Evolutionary conservation across 2,113 vertebrate species (phyloP), one percentile per base, ranked within the genome.

Genomic region (Potamarius usumacintae): DNA sequence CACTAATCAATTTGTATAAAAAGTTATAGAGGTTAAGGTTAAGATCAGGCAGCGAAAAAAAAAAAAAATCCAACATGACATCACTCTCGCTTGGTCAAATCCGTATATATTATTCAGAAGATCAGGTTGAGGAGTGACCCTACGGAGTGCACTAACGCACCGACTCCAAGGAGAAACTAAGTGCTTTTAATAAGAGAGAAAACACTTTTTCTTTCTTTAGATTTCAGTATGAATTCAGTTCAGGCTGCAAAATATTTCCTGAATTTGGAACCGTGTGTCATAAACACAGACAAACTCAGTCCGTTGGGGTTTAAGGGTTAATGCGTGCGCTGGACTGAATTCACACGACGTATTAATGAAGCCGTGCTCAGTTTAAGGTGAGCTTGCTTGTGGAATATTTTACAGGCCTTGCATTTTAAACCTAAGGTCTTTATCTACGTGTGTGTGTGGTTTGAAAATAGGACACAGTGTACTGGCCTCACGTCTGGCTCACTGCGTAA

Each of bases 381-480:
- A 34, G 27, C 55, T 2, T 2, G 79, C 79, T 42, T 1, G 12
- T 60, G 79, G 79, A 81, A 60, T 81, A 60, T 34, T 80, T 81
- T 34, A 81, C 79, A 34, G 7, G 9, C 55, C 25, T 27, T 30
- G n/a, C 7, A 8, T 79, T 55, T 55, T 57, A 79, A 79, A 30
- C 8, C 76, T 55, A 25, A 27, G 76, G 78, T 58, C 53, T 42
- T 4, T 60, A 0, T 18, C 20, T 60, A 18, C 2, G 77, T 58
- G 77, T 0, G 53, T n/a, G 42, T 42, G 42, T 8, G 25, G 14
- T 30, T 80, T 7, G 6, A 57, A 93, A 94, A 93, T 88, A 90
- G 86, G 87, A 89, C n/a, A 81, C 81, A 50, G 10, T 0, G 78
- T 12, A 82, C 52, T 34, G 48, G 58, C 14, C 48, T 65, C 80